Evolutionary conservation across 2,113 vertebrate genomes (phyloP).

Genomic region (Pterocles burchelli): DNA sequence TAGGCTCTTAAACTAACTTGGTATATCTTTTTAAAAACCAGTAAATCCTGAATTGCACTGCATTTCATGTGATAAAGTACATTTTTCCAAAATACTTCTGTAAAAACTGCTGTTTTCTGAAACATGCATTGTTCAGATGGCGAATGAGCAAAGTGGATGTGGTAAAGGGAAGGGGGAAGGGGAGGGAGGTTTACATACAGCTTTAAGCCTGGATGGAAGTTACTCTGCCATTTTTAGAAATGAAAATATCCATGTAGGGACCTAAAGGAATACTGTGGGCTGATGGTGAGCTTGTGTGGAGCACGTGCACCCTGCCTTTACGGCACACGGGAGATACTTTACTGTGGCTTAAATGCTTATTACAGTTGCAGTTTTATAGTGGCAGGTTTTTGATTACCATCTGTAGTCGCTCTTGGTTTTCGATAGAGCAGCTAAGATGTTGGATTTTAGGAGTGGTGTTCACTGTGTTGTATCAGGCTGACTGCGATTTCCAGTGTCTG

Average conservation of each 20-base stretch:
- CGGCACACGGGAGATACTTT: not conserved
- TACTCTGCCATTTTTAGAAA: slow-evolving; percentile 53
- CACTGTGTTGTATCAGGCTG: not conserved
- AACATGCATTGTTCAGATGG: not conserved
- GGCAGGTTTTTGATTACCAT: slow-evolving; percentile 3
- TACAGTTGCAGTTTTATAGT: not conserved
- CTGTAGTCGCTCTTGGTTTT: slow-evolving; percentile 24
- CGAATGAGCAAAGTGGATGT: slow-evolving; percentile 8
- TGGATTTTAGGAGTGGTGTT: not conserved
- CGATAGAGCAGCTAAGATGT: slow-evolving; percentile 14
- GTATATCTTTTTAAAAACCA: not conserved
- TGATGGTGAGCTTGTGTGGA: slow-evolving; percentile 52
- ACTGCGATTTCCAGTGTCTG: not conserved
- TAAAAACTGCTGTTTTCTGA: not conserved
- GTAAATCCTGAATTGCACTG: not conserved
- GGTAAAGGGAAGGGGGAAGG: not conserved
- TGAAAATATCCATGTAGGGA: slow-evolving; percentile 60
- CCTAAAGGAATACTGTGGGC: slow-evolving; percentile 69
- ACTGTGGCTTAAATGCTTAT: slow-evolving; percentile 1
- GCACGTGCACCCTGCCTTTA: not conserved
- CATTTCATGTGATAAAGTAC: not conserved
- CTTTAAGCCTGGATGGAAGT: slow-evolving; percentile 7
- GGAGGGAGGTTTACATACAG: not conserved
- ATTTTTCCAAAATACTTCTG: not conserved
- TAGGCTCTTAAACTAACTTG: not conserved